These are phyloP conservation scores for Synergus gifuensis DNA, from an alignment of 2,888 invertebrate species.

Conservation along the genomic window DNA sequence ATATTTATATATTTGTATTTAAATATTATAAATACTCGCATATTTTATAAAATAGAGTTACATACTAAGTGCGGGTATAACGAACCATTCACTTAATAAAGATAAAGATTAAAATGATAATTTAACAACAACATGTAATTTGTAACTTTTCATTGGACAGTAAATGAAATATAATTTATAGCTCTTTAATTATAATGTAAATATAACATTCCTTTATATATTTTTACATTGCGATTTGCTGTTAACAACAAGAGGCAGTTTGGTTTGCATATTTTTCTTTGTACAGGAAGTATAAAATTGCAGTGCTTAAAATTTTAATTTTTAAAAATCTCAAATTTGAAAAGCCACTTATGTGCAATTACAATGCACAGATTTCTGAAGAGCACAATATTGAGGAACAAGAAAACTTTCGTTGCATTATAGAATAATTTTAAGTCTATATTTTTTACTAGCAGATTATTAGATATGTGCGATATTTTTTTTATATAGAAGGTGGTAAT, in stretches of 20 bases:
- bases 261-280: constrained; percentile 3
- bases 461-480: constrained; percentile 20
- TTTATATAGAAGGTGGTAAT: neutral
- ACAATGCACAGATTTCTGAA: neutral
- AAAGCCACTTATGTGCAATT: neutral
- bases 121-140: neutral
- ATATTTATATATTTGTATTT: neutral
- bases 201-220: neutral
- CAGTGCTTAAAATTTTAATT: constrained; percentile 15
- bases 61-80: neutral
- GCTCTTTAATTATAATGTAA: neutral
- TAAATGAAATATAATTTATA: neutral
- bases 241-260: constrained; percentile 14
- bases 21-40: neutral
- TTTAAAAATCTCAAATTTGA: neutral
- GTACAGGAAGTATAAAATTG: constrained; percentile 21
- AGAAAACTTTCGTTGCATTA: neutral
- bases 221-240: constrained; percentile 2
- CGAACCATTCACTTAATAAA: neutral
- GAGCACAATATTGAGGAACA: neutral
- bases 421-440: neutral
- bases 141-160: neutral
- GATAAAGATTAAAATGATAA: neutral
- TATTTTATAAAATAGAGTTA: neutral
- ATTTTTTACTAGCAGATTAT: neutral